Evolutionary conservation across 2,888 invertebrate genomes (phyloP), one percentile per base, ranked within the genome.

Genomic region (Oscheius sp.): DNA sequence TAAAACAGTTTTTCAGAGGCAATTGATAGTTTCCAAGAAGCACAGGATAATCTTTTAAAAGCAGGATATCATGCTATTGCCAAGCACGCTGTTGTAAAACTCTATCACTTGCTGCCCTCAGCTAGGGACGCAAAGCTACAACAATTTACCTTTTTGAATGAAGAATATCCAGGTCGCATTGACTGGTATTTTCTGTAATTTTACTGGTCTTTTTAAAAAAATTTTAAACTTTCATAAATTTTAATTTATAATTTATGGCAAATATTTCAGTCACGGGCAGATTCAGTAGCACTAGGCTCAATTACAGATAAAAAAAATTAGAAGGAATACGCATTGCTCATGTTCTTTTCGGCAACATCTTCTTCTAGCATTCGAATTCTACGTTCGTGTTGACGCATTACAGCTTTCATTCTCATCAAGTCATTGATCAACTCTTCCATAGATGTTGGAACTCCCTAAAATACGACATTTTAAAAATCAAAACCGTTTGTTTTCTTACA

Each of bases 301-400:
- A 34, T 3, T 15, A 53, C 15, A 33, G 15, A 27, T 8, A 34
- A 2, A 55, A 3, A 58, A 20, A 29, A 6, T 42, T 45, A 61
- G 61, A 61, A 61, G 10, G 73, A 75, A 58, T 77, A 84, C 17
- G 84, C 78, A 75, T 85, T 78, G 48, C 69, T 72, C 83, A 83
- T 83, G 27, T 80, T 76, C 1, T 65, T 55, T 33, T 86, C 86
- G 31, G 84, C 84, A 29, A 83, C 67, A 15, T 79, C 79, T 39
- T 86, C 86, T 61, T 86, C 86, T 34, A 87, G 75, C 57, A 81
- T 73, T 23, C 86, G 80, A 46, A 86, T 86, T 42, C 86, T 71
- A 8, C 86, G 70, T 64, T 86, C 86, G 65, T 86, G 86, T 61
- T 85, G 82, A 15, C 86, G 72, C 29, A 87, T 72, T 23, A 86